Percentiles rank a stretch among this genome's conserved stretches.
Conservation (phyloP, 1,140 invertebrate genomes). For the Bombus balteatus region DNA sequence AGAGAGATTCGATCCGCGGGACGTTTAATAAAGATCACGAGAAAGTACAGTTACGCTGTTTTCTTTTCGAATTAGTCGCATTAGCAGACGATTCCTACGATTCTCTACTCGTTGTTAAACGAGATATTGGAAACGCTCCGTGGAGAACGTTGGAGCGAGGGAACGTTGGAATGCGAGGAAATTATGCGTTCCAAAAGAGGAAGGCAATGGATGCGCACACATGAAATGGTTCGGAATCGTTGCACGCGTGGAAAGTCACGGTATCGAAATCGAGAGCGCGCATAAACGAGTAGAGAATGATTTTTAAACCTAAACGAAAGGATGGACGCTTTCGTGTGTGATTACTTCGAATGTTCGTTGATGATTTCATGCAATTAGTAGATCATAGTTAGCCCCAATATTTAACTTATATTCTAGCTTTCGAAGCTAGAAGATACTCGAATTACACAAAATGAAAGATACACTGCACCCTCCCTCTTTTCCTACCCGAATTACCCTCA, state of each 20-base stretch:
- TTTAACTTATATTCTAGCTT: no score
- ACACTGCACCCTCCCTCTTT: background rate
- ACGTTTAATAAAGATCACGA: constrained; percentile 3
- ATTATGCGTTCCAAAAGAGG: constrained; percentile 1
- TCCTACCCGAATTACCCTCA: background rate
- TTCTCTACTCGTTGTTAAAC: background rate
- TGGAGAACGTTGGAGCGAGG: background rate
- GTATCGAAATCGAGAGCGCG: background rate
- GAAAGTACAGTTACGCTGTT: constrained; percentile 14
- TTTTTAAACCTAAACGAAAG: background rate
- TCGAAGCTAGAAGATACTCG: no score
- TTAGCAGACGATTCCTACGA: background rate
- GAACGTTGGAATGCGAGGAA: background rate
- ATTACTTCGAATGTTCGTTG: no score
- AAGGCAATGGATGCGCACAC: background rate
- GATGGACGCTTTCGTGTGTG: no score
- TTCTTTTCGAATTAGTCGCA: constrained; percentile 15
- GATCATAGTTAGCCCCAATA: no score
- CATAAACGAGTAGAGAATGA: background rate
- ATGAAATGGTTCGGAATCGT: background rate
- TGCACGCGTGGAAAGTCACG: background rate
- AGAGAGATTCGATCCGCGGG: background rate
- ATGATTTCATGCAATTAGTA: no score
- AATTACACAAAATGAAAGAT: no score
- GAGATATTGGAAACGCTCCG: no score